Percentiles rank a stretch among this genome's conserved stretches.
Evolutionary conservation across 1,140 invertebrate species (phyloP).

Genomic region (Penaeus indicus): DNA sequence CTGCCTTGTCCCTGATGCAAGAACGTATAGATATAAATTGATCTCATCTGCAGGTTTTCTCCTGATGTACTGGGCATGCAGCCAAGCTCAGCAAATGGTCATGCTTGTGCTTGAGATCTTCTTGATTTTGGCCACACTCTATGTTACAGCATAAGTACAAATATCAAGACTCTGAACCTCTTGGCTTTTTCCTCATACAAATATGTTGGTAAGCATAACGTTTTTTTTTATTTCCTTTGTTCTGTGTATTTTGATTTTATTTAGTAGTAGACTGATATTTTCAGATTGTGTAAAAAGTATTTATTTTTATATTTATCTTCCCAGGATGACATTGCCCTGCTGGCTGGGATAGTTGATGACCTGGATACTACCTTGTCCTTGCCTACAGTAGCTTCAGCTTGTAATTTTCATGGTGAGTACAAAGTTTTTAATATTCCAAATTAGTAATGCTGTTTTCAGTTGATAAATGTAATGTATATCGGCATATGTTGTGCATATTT

Average conservation of each 20-base stretch:
- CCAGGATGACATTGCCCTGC: slow-evolving; percentile 83
- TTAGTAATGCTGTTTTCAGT: slow-evolving; percentile 29
- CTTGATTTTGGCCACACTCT: slow-evolving; percentile 86
- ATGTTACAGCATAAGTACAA: slow-evolving; percentile 91
- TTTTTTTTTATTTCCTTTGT: neutral
- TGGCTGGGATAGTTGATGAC: slow-evolving; percentile 80
- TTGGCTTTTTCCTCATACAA: slow-evolving; percentile 96
- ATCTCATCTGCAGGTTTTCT: slow-evolving; percentile 80
- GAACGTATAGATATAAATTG: neutral
- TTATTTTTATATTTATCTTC: slow-evolving; percentile 68
- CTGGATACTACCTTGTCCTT: slow-evolving; percentile 85
- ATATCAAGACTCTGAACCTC: slow-evolving; percentile 89
- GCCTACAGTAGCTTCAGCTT: slow-evolving; percentile 87
- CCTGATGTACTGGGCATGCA: slow-evolving; percentile 95
- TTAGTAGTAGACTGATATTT: neutral
- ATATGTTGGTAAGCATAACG: slow-evolving; percentile 78
- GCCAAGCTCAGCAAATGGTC: slow-evolving; percentile 91
- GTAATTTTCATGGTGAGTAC: slow-evolving; percentile 90
- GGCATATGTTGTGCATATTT: too few relatives aligned
- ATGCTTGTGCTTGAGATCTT: slow-evolving; percentile 94
- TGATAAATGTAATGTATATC: neutral
- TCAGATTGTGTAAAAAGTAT: slow-evolving; percentile 28
- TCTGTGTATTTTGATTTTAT: neutral
- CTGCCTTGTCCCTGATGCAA: slow-evolving; percentile 8
- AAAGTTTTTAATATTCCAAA: neutral